A percentile compares a stretch with the other conserved stretches of the same genome.
Evolutionary conservation across 2,113 vertebrate species (phyloP).

Genomic region (Odontophorus gujanensis): DNA sequence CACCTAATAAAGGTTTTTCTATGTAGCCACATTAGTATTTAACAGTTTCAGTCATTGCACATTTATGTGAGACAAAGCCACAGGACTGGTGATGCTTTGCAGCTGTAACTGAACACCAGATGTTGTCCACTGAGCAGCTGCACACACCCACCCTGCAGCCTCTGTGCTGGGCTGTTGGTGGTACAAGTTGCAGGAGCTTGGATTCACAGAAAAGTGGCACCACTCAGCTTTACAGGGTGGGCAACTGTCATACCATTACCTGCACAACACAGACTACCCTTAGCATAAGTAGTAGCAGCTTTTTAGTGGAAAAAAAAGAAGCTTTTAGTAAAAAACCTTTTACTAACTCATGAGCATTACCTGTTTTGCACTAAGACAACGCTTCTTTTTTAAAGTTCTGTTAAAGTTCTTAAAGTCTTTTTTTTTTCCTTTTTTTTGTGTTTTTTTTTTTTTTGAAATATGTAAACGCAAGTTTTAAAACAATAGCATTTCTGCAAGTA

Average conservation of each 20-base stretch:
- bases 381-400: not conserved
- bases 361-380: not conserved
- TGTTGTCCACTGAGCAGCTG: not conserved
- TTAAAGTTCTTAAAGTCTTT: not conserved
- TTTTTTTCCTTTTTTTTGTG: too few relatives aligned
- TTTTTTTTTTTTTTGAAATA: not conserved
- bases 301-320: too few relatives aligned
- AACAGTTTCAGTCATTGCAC: not conserved
- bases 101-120: not conserved
- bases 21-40: rapidly evolving
- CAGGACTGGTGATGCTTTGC: not conserved
- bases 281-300: not conserved
- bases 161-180: not conserved
- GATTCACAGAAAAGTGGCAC: not conserved
- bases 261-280: not conserved
- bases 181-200: not conserved
- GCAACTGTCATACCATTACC: rapidly evolving
- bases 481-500: not conserved
- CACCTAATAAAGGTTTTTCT: not conserved
- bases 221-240: not conserved
- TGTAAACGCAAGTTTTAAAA: not conserved
- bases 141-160: not conserved
- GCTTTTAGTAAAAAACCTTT: not conserved
- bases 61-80: too few relatives aligned
- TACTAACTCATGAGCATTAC: not conserved